Evolutionary conservation across 2,888 invertebrate species (phyloP), one percentile per base, ranked within the genome.

Genomic region (Terebella lapidaria): DNA sequence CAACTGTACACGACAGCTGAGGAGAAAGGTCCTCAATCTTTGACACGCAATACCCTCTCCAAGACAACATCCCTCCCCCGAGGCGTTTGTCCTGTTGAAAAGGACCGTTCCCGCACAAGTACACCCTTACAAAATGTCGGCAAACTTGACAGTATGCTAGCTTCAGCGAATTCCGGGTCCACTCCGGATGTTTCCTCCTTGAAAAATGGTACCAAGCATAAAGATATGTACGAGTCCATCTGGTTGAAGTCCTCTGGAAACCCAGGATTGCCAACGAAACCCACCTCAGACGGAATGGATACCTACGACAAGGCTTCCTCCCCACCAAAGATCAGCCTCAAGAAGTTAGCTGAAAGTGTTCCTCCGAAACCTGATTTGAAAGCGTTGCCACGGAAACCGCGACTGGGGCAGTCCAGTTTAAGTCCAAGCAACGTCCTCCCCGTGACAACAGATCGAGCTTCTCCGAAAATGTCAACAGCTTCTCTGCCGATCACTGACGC

Each of bases 321-420:
- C 5, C 22, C 10, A 5, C 18, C 5, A 4, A 22, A 26, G 15
- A 24, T 25, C 22, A 10, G 20, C 5, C 10, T 25, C 27, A 5
- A 25, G 27, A 5, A 18, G 15, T 22, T 49, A 20, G 49, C 49
- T 15, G 22, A 18, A 10, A 27, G 5, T 10, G n/a, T 10, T 35
- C n/a, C 5, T 5, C n/a, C 20, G 10, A 24, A 15, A 25, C 15
- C 30, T 20, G 4, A 2, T 20, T 18, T 15, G 55, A 42, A 5
- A 42, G 35, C 35, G 35, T 18, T 2, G 20, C 62, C 65, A n/a
- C 53, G 69, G n/a, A 66, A 63, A 42, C 70, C 71, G 0, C 63
- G 65, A 24, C 69, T 73, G 71, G 73, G 73, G 2, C 72, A 73
- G 64, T 68, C 67, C 1, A 68, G 68, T 45, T 58, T 67, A 20